A percentile compares a stretch with the other conserved stretches of the same genome.
Conservation (phyloP, 2,888 invertebrate genomes). For the Amitus sp. region DNA sequence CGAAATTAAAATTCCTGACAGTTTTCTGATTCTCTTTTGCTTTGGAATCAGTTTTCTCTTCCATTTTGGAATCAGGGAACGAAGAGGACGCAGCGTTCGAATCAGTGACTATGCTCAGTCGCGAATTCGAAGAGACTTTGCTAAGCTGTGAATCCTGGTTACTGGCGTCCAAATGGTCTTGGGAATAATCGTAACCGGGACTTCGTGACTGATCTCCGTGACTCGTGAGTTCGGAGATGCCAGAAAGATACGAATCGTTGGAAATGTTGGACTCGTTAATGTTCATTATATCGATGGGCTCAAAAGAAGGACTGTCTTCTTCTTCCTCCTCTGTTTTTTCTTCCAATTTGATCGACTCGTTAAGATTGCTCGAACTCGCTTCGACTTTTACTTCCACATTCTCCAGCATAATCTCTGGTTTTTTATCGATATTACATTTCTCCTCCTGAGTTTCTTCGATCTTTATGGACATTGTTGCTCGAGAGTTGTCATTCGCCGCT, state of each 20-base stretch:
- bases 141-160: conserved; percentile 73
- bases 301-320: conserved; percentile 76
- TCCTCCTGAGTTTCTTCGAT: conserved; percentile 25
- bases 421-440: conserved; percentile 44
- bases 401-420: conserved; percentile 19
- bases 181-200: conserved; percentile 61
- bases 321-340: conserved; percentile 69
- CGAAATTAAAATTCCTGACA: conserved; percentile 52
- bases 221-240: conserved; percentile 69
- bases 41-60: conserved; percentile 53
- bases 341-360: conserved; percentile 62
- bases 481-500: conserved; percentile 27
- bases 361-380: conserved; percentile 64
- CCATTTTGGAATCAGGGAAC: conserved; percentile 46
- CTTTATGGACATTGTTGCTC: not conserved
- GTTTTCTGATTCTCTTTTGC: conserved; percentile 54
- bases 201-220: conserved; percentile 64
- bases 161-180: conserved; percentile 60
- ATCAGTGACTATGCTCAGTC: conserved; percentile 68
- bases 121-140: conserved; percentile 72
- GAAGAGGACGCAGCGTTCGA: conserved; percentile 62
- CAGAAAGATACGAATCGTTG: conserved; percentile 71
- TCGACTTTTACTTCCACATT: conserved; percentile 45
- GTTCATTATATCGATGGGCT: conserved; percentile 69
- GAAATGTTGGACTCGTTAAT: conserved; percentile 68